Evolutionary conservation across 2,797 vertebrate genomes (phyloP).

Genomic region (Loris lydekkerianus): DNA sequence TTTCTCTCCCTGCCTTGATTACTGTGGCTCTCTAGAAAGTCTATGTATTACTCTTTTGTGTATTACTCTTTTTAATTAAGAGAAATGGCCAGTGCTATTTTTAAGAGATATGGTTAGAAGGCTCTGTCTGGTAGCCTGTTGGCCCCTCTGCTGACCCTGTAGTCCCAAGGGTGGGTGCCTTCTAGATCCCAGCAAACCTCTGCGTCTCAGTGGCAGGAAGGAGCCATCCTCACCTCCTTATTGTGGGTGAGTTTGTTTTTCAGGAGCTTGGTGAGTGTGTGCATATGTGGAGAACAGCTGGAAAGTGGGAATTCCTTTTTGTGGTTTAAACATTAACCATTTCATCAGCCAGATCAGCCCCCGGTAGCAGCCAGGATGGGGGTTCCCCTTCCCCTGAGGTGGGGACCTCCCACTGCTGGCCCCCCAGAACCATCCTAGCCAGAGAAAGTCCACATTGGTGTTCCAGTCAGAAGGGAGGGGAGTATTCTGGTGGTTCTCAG

Average conservation of each 20-base stretch:
- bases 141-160: not conserved
- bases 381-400: accelerated
- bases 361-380: not conserved
- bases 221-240: not conserved
- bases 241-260: not conserved
- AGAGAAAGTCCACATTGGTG: not conserved
- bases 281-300: accelerated
- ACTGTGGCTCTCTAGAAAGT: not conserved
- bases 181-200: not conserved
- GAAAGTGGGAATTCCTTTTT: not conserved
- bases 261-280: not conserved
- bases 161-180: not conserved
- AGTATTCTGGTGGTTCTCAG: not conserved
- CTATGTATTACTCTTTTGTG: not conserved
- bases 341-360: not conserved
- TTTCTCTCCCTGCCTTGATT: accelerated
- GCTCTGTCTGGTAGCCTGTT: not conserved
- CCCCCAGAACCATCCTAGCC: not conserved
- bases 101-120: not conserved
- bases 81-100: not conserved
- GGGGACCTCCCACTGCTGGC: too few species aligned
- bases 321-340: not conserved
- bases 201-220: not conserved
- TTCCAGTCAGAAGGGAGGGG: accelerated
- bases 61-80: not conserved